Percentiles rank a stretch among this genome's conserved stretches.
Conservation (phyloP, 2,888 invertebrate genomes). For the Serripes groenlandicus region DNA sequence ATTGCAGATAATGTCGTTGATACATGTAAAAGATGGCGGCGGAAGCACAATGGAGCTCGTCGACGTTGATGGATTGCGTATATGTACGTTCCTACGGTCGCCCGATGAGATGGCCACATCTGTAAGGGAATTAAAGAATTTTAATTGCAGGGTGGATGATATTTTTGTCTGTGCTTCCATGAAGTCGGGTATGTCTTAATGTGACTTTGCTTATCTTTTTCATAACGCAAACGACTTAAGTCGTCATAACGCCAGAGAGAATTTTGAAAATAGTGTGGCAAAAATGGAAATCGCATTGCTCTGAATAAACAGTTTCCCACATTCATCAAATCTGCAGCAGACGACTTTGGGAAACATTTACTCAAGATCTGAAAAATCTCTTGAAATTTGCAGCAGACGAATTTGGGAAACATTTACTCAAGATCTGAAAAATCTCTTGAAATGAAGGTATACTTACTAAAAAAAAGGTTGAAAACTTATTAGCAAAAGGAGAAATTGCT, state of each 20-base stretch:
- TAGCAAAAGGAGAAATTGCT: not conserved
- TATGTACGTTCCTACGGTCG: conserved; percentile 23
- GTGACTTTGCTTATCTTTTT: too few relatives aligned
- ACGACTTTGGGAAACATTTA: too few relatives aligned
- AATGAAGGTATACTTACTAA: not conserved
- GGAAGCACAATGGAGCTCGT: conserved; percentile 31
- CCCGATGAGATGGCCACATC: conserved; percentile 22
- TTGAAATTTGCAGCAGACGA: not conserved
- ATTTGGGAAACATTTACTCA: too few relatives aligned
- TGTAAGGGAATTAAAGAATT: not conserved
- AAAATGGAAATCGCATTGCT: too few relatives aligned
- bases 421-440: not conserved
- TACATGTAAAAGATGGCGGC: conserved; percentile 21
- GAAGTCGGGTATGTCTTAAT: conserved; percentile 45
- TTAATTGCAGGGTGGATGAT: conserved; percentile 37
- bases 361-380: too few relatives aligned
- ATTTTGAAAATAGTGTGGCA: too few relatives aligned
- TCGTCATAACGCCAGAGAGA: too few relatives aligned
- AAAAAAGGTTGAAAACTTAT: not conserved
- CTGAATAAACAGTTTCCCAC: too few relatives aligned
- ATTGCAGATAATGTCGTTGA: conserved; percentile 36
- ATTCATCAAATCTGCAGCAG: too few relatives aligned
- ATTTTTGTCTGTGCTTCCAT: conserved; percentile 39
- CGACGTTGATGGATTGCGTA: conserved; percentile 21
- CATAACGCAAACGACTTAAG: too few relatives aligned